Evolutionary conservation across 2,888 invertebrate species (phyloP).

Genomic region (Chrysolina americana): DNA sequence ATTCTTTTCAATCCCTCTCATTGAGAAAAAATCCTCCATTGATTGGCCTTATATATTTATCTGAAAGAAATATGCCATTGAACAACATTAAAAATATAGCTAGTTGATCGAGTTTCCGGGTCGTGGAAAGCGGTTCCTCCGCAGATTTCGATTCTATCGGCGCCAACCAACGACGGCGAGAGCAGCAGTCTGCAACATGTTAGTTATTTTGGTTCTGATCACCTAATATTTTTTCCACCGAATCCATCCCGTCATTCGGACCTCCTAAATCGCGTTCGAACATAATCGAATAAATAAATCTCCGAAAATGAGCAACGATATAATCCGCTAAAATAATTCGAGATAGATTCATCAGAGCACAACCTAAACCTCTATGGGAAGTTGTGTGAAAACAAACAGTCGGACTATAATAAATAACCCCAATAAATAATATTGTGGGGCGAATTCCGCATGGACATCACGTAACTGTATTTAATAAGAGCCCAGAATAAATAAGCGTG

Average conservation of each 20-base stretch:
- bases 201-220: not conserved
- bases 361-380: not conserved
- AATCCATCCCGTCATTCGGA: not conserved
- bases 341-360: slow-evolving; percentile 27
- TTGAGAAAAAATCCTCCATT: too few species aligned
- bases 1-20: too few species aligned
- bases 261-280: not conserved
- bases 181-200: too few species aligned
- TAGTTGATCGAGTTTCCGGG: too few species aligned
- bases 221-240: not conserved
- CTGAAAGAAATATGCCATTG: too few species aligned
- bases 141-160: too few species aligned
- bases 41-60: too few species aligned
- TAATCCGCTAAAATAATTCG: slow-evolving; percentile 28
- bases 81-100: too few species aligned
- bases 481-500: not conserved
- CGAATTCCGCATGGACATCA: slow-evolving; percentile 25
- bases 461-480: slow-evolving; percentile 19
- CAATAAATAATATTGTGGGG: slow-evolving; percentile 28
- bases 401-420: slow-evolving; percentile 24
- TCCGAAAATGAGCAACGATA: slow-evolving; percentile 13
- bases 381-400: slow-evolving; percentile 23
- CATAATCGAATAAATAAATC: slow-evolving; percentile 23
- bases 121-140: too few species aligned
- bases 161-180: too few species aligned